These are phyloP conservation scores for Mesocricetus auratus DNA, from an alignment of 2,113 vertebrate genomes.

Conservation along the genomic window DNA sequence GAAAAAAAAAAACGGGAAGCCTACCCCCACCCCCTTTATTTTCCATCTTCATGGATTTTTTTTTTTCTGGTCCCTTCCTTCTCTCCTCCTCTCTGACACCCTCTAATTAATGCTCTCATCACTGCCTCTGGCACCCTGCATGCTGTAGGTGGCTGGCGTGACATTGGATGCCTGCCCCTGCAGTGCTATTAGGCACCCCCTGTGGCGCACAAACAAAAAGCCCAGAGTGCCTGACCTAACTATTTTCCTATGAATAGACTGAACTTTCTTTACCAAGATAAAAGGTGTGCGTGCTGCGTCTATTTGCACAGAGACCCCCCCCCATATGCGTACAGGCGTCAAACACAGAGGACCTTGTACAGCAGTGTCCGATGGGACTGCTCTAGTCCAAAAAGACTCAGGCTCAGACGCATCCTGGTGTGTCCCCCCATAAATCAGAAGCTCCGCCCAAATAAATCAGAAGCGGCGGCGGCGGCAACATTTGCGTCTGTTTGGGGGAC, in stretches of 20 bases:
- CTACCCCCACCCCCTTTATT: conserved; percentile 36
- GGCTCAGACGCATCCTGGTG: conserved; percentile 34
- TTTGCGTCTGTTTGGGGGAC: background rate
- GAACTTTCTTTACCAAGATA: conserved; percentile 73
- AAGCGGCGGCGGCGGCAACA: background rate
- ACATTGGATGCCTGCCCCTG: conserved; percentile 79
- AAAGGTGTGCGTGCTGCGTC: conserved; percentile 67
- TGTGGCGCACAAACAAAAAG: conserved; percentile 82
- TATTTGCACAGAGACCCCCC: conserved; percentile 40
- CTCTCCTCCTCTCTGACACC: conserved; percentile 79
- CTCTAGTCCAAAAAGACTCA: background rate
- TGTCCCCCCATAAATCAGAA: conserved; percentile 25
- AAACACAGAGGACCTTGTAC: conserved; percentile 55
- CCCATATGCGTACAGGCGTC: background rate
- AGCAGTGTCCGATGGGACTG: background rate
- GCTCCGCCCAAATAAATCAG: background rate
- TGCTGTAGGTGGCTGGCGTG: conserved; percentile 77
- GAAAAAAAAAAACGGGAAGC: conserved; percentile 49
- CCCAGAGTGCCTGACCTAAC: conserved; percentile 75
- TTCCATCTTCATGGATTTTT: conserved; percentile 66
- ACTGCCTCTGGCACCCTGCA: conserved; percentile 71
- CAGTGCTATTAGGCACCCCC: conserved; percentile 74
- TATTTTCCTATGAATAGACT: conserved; percentile 83
- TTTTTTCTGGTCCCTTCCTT: conserved; percentile 49
- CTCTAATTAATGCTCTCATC: conserved; percentile 84